Conservation (phyloP, 1,140 invertebrate genomes). For the Diorhabda carinulata region DNA sequence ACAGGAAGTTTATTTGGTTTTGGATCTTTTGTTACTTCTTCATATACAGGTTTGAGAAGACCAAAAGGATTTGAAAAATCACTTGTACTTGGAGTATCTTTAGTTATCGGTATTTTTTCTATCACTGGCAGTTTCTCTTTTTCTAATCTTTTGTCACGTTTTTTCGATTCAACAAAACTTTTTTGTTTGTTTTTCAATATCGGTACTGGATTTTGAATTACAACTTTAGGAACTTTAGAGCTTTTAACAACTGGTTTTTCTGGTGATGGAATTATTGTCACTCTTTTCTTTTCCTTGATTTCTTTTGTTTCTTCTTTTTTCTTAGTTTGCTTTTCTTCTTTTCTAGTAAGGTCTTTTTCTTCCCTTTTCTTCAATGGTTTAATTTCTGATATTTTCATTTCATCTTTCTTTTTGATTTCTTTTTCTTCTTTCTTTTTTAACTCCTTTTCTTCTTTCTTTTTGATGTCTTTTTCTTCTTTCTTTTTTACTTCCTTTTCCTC, state of each 20-base stretch:
- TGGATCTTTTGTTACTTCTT: slow-evolving; percentile 34
- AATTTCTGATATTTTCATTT: not conserved
- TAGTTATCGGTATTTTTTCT: slow-evolving; percentile 16
- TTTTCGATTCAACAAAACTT: not conserved
- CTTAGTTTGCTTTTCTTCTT: slow-evolving; percentile 11
- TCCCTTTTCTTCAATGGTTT: slow-evolving; percentile 1
- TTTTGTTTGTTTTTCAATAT: slow-evolving; percentile 1
- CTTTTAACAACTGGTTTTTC: slow-evolving; percentile 14
- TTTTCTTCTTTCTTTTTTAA: slow-evolving; percentile 2
- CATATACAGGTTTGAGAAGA: slow-evolving; percentile 36
- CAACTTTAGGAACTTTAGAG: slow-evolving; percentile 12
- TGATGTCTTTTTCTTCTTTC: slow-evolving; percentile 5
- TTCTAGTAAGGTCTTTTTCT: slow-evolving; percentile 4
- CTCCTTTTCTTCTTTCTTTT: slow-evolving; percentile 8
- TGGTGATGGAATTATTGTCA: not conserved
- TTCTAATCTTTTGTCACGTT: not conserved
- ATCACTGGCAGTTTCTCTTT: not conserved
- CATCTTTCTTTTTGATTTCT: slow-evolving; percentile 15
- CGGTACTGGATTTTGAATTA: not conserved
- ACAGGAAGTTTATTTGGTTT: slow-evolving; percentile 7
- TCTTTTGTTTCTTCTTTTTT: slow-evolving; percentile 14
- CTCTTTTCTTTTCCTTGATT: slow-evolving; percentile 10
- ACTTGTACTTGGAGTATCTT: slow-evolving; percentile 18
- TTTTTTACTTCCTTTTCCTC: slow-evolving; percentile 16
- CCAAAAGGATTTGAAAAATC: slow-evolving; percentile 36